Percentiles rank a stretch among this genome's conserved stretches.
Conservation (phyloP, 2,113 vertebrate species). For the Choloepus hoffmanni region DNA sequence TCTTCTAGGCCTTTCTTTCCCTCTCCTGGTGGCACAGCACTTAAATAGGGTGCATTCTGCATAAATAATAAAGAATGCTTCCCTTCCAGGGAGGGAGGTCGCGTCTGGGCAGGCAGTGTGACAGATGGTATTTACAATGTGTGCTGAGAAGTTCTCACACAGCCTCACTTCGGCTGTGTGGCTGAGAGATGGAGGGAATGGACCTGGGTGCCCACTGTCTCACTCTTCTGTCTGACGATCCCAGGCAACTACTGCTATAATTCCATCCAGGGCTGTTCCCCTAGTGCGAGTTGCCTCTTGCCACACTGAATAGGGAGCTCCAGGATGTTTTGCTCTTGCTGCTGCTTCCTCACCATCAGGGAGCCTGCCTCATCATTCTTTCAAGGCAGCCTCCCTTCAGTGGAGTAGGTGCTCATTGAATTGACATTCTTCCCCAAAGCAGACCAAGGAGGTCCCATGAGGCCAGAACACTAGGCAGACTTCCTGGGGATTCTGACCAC, state of each 20-base stretch:
- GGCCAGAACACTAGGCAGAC: background rate
- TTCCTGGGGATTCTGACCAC: background rate
- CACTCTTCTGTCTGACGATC: background rate
- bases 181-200: conserved; percentile 53
- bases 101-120: conserved; percentile 72
- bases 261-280: background rate
- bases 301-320: background rate
- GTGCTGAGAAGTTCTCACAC: conserved; percentile 65
- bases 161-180: conserved; percentile 45
- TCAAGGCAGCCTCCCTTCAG: background rate
- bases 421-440: background rate
- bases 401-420: background rate
- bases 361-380: background rate
- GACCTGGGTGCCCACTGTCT: conserved; percentile 56
- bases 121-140: conserved; percentile 84
- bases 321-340: background rate
- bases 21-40: conserved; percentile 7
- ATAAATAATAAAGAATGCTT: conserved; percentile 70
- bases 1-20: conserved; percentile 53
- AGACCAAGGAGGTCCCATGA: background rate
- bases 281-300: background rate
- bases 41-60: conserved; percentile 68
- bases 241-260: background rate
- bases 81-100: conserved; percentile 70
- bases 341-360: background rate